Evolutionary conservation across 2,888 invertebrate species (phyloP), one percentile per base, ranked within the genome.

Genomic region (Pseudeuparius sepicola): DNA sequence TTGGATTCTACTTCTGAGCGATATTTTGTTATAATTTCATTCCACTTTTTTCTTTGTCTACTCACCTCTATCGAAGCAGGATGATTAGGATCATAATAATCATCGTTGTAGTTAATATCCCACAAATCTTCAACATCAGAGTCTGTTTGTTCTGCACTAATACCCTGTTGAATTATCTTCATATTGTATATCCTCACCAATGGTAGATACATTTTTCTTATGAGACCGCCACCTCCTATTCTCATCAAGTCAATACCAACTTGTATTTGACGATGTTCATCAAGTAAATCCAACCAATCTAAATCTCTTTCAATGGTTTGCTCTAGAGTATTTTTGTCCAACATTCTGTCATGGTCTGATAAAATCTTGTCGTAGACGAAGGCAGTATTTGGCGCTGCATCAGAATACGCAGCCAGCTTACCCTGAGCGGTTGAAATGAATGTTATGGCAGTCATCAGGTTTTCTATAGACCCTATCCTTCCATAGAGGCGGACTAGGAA

Each of bases 311-410:
- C 34, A n/a, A 45, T 25, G 2, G 31, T 41, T 40, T 46, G 43
- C 31, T 43, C 26, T 1, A 52, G 24, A 16, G 31, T 39, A 10
- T 37, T 31, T 10, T 31, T 14, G 14, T 48, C 48, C 27, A 52
- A 17, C 42, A 47, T 46, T 24, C 54, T 38, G 34, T 51, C 37
- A 20, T 54, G 49, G 29, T 54, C 54, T 3, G 43, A 14, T 1
- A 47, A 7, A n/a, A 47, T 28, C 28, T 45, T 46, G 9, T 51
- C 48, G 7, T 41, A 34, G n/a, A 27, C 10, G 14, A 32, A 33
- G 24, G 39, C 41, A 2, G 42, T 35, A 13, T 45, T n/a, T 6
- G 45, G 38, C 10, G 23, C 37, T 5, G 30, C 34, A 14, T 37
- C 25, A 6, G 39, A 9, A 15, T 40, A 42, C 2, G 31, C 10